Percentiles rank a stretch among this genome's conserved stretches.
These are phyloP conservation scores for Engraulis encrasicolus DNA, from an alignment of 2,113 vertebrate genomes.

Conservation along the genomic window DNA sequence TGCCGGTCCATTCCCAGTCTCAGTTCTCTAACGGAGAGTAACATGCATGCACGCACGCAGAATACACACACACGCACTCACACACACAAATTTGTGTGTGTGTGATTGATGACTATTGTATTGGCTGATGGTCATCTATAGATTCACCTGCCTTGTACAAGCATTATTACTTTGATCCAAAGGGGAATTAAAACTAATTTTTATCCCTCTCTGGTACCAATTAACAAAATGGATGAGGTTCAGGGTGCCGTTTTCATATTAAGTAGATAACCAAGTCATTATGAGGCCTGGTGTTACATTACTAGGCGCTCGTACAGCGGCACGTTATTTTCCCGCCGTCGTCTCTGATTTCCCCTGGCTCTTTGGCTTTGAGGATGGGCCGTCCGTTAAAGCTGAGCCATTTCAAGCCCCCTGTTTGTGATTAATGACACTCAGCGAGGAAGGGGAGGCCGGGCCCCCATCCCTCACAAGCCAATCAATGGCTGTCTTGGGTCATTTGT, in stretches of 20 bases:
- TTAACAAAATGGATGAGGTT: conserved; percentile 9
- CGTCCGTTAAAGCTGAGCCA: conserved; percentile 44
- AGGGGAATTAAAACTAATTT: not conserved
- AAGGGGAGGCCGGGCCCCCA: conserved; percentile 63
- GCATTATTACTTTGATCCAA: not conserved
- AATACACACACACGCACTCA: no score
- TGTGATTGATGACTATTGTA: not conserved
- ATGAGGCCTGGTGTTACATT: conserved; percentile 5
- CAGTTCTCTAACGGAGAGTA: not conserved
- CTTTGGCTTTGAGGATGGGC: not conserved
- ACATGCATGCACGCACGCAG: no score
- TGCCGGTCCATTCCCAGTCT: not conserved
- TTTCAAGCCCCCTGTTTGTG: conserved; percentile 58
- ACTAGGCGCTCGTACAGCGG: not conserved
- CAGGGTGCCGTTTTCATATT: not conserved
- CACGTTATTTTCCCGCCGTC: not conserved
- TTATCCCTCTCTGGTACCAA: not conserved
- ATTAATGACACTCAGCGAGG: conserved; percentile 68
- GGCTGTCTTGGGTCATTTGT: conserved; percentile 72
- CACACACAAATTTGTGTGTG: no score
- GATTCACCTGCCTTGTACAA: conserved; percentile 3
- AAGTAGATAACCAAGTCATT: not conserved
- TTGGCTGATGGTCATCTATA: not conserved
- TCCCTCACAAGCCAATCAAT: conserved; percentile 74
- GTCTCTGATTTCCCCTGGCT: conserved; percentile 7